phyloP scores from a whole-genome alignment of 2,113 vertebrate species.

The Limnothrissa miodon region DNA sequence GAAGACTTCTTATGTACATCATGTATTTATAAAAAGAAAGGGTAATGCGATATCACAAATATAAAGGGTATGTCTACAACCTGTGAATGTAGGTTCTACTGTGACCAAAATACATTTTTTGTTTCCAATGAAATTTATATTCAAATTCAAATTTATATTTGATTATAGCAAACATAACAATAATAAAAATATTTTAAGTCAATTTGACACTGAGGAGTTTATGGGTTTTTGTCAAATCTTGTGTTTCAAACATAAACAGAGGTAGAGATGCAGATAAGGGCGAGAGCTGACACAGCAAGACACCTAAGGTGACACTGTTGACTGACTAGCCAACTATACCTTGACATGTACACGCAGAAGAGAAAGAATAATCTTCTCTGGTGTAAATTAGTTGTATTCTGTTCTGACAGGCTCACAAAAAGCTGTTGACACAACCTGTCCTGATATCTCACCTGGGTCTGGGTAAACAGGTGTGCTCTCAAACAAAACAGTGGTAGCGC shows the following conservation, averaged over 20 bases:
- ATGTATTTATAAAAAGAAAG: background rate
- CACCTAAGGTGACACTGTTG: background rate
- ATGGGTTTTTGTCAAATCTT: background rate
- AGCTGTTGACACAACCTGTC: background rate
- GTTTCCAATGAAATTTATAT: background rate
- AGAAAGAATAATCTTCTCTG: background rate
- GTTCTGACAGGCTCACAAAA: background rate
- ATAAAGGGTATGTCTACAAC: no score
- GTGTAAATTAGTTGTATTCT: background rate
- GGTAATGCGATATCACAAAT: background rate
- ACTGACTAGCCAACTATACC: background rate
- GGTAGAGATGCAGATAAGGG: background rate
- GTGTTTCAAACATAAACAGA: background rate
- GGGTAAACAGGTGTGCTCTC: constrained; percentile 92
- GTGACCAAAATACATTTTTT: background rate
- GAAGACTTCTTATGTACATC: background rate
- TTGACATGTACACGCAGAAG: background rate
- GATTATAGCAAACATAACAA: no score
- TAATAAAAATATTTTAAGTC: no score
- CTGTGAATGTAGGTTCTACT: background rate
- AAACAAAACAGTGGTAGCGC: constrained; percentile 87
- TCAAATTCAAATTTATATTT: no score
- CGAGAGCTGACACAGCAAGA: background rate
- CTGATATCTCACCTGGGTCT: constrained; percentile 78
- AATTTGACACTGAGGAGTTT: background rate